Conservation (phyloP, 2,888 invertebrate genomes). For the Drosophila borealis region DNA sequence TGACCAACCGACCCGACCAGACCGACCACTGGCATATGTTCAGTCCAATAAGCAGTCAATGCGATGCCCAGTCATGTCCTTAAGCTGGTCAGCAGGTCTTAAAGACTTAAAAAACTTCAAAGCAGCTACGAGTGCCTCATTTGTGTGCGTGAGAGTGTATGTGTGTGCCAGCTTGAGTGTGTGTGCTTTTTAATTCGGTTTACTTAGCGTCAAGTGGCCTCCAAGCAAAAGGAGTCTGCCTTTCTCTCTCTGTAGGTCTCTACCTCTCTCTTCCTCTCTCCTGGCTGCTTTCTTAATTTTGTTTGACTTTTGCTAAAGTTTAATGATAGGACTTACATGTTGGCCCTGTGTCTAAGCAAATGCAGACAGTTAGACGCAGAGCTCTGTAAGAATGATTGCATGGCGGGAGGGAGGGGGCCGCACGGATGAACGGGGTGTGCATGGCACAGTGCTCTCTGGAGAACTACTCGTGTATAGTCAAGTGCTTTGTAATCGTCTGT, state of each 20-base stretch:
- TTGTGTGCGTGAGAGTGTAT: constrained; percentile 29
- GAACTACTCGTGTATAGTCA: constrained; percentile 34
- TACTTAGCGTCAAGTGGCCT: constrained; percentile 62
- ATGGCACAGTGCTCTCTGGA: constrained; percentile 31
- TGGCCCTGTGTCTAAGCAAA: constrained; percentile 52
- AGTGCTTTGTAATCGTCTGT: constrained; percentile 70
- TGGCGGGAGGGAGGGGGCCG: background rate
- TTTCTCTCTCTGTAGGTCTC: background rate
- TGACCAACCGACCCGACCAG: constrained; percentile 51
- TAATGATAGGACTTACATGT: constrained; percentile 68
- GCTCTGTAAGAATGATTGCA: background rate
- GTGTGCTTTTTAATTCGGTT: constrained; percentile 73
- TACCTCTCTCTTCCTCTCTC: background rate
- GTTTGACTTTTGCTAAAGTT: constrained; percentile 74
- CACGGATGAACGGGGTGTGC: background rate
- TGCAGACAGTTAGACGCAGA: constrained; percentile 26
- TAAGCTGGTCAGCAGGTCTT: constrained; percentile 50
- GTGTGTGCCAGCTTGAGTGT: constrained; percentile 17
- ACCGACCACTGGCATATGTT: constrained; percentile 40
- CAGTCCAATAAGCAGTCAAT: constrained; percentile 21
- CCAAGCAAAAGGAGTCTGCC: constrained; percentile 41
- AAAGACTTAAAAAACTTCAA: constrained; percentile 44
- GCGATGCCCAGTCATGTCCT: constrained; percentile 26
- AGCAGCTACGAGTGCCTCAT: constrained; percentile 32
- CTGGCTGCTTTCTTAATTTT: constrained; percentile 68